Base-by-base conservation (phyloP, 2,113 vertebrate genomes). In the Pristiophorus japonicus region DNA sequence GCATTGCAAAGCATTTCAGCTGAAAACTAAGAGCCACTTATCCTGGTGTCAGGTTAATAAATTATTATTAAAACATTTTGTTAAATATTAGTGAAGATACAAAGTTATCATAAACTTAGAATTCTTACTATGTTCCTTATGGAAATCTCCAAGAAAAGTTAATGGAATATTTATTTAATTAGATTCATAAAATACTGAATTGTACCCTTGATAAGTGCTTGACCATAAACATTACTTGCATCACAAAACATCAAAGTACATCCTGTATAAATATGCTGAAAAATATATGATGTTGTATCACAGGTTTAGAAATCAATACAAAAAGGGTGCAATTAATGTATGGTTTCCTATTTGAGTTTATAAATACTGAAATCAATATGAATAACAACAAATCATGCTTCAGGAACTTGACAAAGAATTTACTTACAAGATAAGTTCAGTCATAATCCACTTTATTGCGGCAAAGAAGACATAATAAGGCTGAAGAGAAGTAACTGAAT, bases 341-440 rank as follows among this genome's bases (percentile, higher is more conserved):
- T 14, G 66, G 66, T 51, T 94, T 70, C 27, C 42, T 66, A 8
- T 94, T 51, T 51, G 42, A 51, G 45, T 94, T 94, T 73, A 30
- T 94, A 18, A 51, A 11, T 14, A 51, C 11, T 34, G 42, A 70
- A 70, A 34, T 94, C 42, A 94, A 70, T 70, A 27, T 16, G 66
- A 45, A 67, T 5, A 70, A 94, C 87, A 90, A 59, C 42, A 47
- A 73, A 70, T 47, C 93, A 94, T 30, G 22, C 10, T 94, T 70
- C 5, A 70, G 62, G 24, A 88, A 90, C 84, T 67, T 51, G 18
- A 38, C n/a, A 67, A 63, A 34, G 96, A 67, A 96, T 97, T 93
- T 97, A 98, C 99, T 99, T 98, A 99, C 99, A 99, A 97, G 98
- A 99, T 98, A 96, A 99, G 97, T 97, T 99, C 98, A 30, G 99